Evolutionary conservation across 2,113 vertebrate genomes (phyloP), one percentile per base, ranked within the genome.

Genomic region (Bubo bubo): DNA sequence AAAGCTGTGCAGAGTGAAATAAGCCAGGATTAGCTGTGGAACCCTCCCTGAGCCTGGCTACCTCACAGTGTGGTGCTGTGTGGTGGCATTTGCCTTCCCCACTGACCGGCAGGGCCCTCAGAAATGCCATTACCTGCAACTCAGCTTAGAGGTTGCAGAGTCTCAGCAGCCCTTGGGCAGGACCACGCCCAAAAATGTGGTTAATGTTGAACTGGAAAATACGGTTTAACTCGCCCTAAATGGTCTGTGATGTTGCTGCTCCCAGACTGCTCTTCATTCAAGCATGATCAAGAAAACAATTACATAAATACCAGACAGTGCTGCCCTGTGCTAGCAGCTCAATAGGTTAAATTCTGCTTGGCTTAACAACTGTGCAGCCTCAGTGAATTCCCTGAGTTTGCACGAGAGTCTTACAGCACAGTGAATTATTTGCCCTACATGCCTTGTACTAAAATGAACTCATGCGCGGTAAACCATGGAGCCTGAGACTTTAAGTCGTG

Each of bases 291-390:
- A 89, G 71, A 81, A 96, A 95, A 95, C 67, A 87, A 87, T 84
- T 75, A 60, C 66, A 81, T 64, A 93, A 94, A 94, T 84, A 92
- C 41, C 66, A 94, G 80, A 32, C 63, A 88, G 59, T 43, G 63
- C 41, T 84, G 80, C 53, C 79, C 86, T 97, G 85, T 79, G 67
- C 86, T 85, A 71, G 64, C 82, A 68, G 60, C 59, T 89, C 10
- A 6, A n/a, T 58, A 83, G 91, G 92, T 92, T 91, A 55, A 88
- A 93, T 90, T 94, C 96, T 96, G 88, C 92, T 83, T 88, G 63
- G 67, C 84, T 86, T 95, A 93, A 84, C 64, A 81, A 32, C 56
- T 64, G 60, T 91, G 76, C 16, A 16, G 73, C 72, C 83, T 91
- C 73, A 26, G 20, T 89, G 83, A 91, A 74, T 75, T 93, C 64